phyloP scores from a whole-genome alignment of 2,797 vertebrate genomes.

The Gymnocypris eckloni region DNA sequence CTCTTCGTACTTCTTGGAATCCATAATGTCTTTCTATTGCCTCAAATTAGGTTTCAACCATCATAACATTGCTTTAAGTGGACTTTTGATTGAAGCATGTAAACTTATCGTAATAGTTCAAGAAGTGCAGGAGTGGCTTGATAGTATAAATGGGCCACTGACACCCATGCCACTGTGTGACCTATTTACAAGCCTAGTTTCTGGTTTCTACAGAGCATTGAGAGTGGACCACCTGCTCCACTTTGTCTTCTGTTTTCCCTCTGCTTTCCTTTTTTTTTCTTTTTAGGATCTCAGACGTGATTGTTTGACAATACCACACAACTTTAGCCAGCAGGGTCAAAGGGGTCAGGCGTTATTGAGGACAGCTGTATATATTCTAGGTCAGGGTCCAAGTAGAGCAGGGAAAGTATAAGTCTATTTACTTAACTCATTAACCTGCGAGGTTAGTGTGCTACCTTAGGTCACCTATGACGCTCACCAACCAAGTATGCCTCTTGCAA shows the following conservation, averaged over 20 bases:
- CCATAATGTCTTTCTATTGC: background rate
- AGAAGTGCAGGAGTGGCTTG: background rate
- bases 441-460: conserved; percentile 66
- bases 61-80: background rate
- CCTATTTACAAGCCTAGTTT: conserved; percentile 13
- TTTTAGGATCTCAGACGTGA: background rate
- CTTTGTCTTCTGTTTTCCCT: background rate
- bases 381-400: conserved; percentile 24
- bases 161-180: conserved; percentile 26
- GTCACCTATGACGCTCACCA: background rate
- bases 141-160: background rate
- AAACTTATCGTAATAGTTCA: background rate
- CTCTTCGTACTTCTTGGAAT: background rate
- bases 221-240: conserved; percentile 33
- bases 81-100: background rate
- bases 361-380: background rate
- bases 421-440: conserved; percentile 65
- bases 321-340: background rate
- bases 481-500: background rate
- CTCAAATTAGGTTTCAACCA: background rate
- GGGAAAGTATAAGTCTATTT: conserved; percentile 73
- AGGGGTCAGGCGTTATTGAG: background rate
- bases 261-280: conserved; percentile 5
- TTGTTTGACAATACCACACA: conserved; percentile 1
- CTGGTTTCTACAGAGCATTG: background rate